Percentiles rank a stretch among this genome's conserved stretches.
phyloP scores from a whole-genome alignment of 2,113 vertebrate genomes.

The Ceyx cyanopectus region DNA sequence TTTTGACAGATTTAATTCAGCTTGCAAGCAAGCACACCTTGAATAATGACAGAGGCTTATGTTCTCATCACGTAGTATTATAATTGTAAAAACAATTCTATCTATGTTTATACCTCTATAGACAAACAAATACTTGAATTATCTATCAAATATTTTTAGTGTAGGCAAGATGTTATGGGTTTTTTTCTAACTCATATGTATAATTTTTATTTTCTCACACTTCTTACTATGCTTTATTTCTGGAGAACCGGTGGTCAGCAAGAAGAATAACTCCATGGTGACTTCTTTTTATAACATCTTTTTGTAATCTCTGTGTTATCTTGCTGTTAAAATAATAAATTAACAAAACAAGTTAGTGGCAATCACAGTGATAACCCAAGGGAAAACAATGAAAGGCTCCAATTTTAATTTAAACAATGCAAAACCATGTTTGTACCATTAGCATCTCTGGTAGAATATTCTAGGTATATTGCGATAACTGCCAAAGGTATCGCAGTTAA shows the following conservation, averaged over 20 bases:
- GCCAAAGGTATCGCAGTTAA: not conserved
- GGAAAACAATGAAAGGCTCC: not conserved
- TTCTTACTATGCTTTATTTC: not conserved
- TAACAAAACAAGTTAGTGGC: not conserved
- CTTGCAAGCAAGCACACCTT: conserved; percentile 19
- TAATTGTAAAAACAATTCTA: not conserved
- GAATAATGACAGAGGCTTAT: conserved; percentile 18
- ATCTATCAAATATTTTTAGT: conserved; percentile 1
- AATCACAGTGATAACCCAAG: not conserved
- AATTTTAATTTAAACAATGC: not conserved
- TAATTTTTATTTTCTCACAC: not conserved
- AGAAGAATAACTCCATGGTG: not conserved
- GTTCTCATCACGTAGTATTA: not conserved
- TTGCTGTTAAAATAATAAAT: not conserved
- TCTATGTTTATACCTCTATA: not conserved
- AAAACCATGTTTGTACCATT: fast-evolving
- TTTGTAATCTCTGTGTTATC: not conserved
- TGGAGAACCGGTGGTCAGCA: not conserved
- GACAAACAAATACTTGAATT: not conserved
- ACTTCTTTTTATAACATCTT: not conserved
- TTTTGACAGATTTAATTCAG: conserved; percentile 40
- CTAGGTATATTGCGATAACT: not conserved
- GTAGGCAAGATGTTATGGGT: not conserved
- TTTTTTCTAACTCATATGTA: not conserved
- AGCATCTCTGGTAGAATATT: not conserved